Evolutionary conservation across 2,888 invertebrate species (phyloP), one percentile per base, ranked within the genome.

Genomic region (Belgica antarctica): DNA sequence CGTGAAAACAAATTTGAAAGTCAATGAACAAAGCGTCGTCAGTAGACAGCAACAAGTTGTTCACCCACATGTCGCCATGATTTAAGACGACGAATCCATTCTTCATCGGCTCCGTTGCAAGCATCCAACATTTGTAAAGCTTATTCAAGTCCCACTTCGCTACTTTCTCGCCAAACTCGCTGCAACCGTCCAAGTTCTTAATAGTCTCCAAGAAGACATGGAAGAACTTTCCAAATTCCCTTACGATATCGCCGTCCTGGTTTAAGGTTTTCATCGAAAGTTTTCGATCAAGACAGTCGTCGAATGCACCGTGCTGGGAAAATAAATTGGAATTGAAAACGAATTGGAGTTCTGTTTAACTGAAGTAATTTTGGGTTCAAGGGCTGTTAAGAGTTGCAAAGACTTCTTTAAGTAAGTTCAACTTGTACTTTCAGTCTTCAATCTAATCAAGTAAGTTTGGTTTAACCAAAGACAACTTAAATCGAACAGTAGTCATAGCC

Each of bases 21-120:
- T 70, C 70, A 10, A 70, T 41, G 4, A 70, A 24, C 1, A 17
- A 2, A 59, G 61, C 70, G 15, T 70, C 34, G 15, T 71, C 46
- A 10, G 71, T 65, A 46, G 72, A 72, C 65, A 73, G 72, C 71
- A 73, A 52, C 34, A 73, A 71, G 17, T 73, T 72, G 31, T 71
- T 72, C 4, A 57, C 19, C 73, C 73, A 73, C 22, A 68, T 24
- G 34, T 72, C 73, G 0, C 72, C 72, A 31, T 73, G 73, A 25
- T 71, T 71, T 8, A 73, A 31, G 2, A 72, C 72, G 12, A 70
- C 71, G 5, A 73, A 70, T 36, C 71, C 71, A 17, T 17, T 22
- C 15, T 25, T 1, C 66, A 68, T 63, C 1, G 70, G 70, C n/a
- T 41, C 31, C 1, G 63, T 57, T 8, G 36, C 24, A 28, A 5